Base-by-base conservation (phyloP, 2,888 invertebrate species). In the Clivina fossor region DNA sequence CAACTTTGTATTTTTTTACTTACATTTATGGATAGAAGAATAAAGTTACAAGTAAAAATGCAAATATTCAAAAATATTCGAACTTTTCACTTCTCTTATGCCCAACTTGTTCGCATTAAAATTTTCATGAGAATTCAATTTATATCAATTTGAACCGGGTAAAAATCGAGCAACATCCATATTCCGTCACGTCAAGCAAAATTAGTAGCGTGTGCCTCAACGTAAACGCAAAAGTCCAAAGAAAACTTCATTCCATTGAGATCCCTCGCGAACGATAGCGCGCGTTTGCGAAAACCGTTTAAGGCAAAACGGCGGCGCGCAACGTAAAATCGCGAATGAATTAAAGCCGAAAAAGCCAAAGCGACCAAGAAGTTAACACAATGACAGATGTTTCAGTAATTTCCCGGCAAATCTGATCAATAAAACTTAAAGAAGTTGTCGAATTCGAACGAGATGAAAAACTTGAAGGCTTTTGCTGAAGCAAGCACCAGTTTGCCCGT, bases 401-500 rank as follows among this genome's bases (percentile, higher is more conserved):
- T 44, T 53, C 44, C n/a, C n/a, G 26, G 37, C 43, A 53, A 53
- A 44, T 53, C 53, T 32, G 53, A 53, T 53, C 53, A 53, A 53
- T 53, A 33, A 53, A 53, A 53, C 49, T 49, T 49, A 40, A 38
- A 49, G 49, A 49, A 49, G 43, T 53, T 53, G 43, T 41, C 32
- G 51, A 51, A 51, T 51, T 51, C 43, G 51, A 51, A 51, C 51
- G 53, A 33, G 44, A 33, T 53, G 53, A 37, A 53, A 53, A 53
- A 53, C 44, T 53, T 44, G n/a, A n/a, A n/a, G n/a, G n/a, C n/a
- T n/a, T n/a, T n/a, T n/a, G n/a, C n/a, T n/a, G n/a, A n/a, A n/a
- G n/a, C n/a, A n/a, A n/a, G n/a, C n/a, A n/a, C n/a, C n/a, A n/a
- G n/a, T n/a, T n/a, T n/a, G n/a, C n/a, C n/a, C n/a, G n/a, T n/a